phyloP scores from a whole-genome alignment of 2,113 vertebrate species.

The Pao palembangensis region DNA sequence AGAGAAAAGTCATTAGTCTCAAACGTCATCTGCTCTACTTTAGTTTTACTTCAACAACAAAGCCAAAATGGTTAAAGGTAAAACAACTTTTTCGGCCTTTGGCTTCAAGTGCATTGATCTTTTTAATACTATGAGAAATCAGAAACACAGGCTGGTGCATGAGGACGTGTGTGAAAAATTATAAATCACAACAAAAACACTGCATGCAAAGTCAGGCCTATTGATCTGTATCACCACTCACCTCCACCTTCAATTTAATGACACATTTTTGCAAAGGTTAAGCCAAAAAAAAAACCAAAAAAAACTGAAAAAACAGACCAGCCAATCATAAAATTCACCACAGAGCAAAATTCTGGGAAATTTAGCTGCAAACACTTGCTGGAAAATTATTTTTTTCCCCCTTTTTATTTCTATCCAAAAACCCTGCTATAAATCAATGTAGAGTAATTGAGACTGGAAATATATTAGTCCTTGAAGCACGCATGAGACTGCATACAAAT shows the following conservation, averaged over 20 bases:
- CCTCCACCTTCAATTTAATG: slow-evolving; percentile 32
- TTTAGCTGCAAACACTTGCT: too few relatives aligned
- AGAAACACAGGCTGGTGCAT: not conserved
- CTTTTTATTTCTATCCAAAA: too few relatives aligned
- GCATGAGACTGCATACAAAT: not conserved
- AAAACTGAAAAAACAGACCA: slow-evolving; percentile 1
- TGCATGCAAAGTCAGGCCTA: slow-evolving; percentile 12
- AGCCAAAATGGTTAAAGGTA: not conserved
- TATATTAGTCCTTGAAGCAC: slow-evolving; percentile 7
- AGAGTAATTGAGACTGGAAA: not conserved
- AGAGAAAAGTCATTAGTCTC: too few relatives aligned
- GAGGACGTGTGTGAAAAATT: slow-evolving; percentile 1
- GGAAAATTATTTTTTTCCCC: too few relatives aligned
- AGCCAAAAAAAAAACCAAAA: too few relatives aligned
- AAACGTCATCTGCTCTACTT: too few relatives aligned
- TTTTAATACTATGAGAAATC: slow-evolving; percentile 1
- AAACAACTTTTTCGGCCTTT: not conserved
- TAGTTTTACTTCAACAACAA: not conserved
- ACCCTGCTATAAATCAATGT: not conserved
- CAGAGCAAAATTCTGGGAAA: not conserved
- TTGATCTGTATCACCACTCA: slow-evolving; percentile 3
- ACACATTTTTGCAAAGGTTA: not conserved
- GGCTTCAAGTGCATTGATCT: not conserved
- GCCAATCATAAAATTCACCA: not conserved
- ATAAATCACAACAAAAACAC: not conserved